A percentile compares a stretch with the other conserved stretches of the same genome.
These are phyloP conservation scores for Propithecus deckenii DNA, from an alignment of 2,797 vertebrate species.

Conservation along the genomic window DNA sequence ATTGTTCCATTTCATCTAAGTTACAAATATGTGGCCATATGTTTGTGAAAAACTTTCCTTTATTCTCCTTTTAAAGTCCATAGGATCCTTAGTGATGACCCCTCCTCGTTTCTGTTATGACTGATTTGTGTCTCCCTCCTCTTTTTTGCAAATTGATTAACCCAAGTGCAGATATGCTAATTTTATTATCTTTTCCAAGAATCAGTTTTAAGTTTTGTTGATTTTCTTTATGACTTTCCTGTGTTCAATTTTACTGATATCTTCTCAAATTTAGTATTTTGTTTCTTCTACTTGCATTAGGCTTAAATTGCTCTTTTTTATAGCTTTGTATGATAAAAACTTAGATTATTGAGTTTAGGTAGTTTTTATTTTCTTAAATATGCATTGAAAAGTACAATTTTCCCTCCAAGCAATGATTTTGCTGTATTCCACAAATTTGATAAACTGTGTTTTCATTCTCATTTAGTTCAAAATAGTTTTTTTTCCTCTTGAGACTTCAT, in stretches of 20 bases:
- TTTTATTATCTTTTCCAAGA: not conserved
- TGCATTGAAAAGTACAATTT: not conserved
- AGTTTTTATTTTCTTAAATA: not conserved
- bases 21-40: not conserved
- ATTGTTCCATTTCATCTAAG: not conserved
- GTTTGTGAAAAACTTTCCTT: not conserved
- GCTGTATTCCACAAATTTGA: not conserved
- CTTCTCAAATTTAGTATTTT: not conserved
- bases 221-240: not conserved
- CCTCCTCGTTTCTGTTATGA: not conserved
- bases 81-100: not conserved
- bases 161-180: not conserved
- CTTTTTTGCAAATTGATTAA: not conserved
- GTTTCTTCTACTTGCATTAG: not conserved
- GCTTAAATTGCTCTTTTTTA: not conserved
- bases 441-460: not conserved
- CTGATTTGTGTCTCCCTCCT: not conserved
- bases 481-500: not conserved
- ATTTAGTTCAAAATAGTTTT: not conserved
- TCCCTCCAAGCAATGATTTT: not conserved
- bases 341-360: not conserved
- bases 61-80: not conserved
- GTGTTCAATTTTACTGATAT: not conserved
- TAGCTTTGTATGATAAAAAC: not conserved
- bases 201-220: not conserved